Base-by-base conservation (phyloP, 2,888 invertebrate genomes). In the Timema podura region DNA sequence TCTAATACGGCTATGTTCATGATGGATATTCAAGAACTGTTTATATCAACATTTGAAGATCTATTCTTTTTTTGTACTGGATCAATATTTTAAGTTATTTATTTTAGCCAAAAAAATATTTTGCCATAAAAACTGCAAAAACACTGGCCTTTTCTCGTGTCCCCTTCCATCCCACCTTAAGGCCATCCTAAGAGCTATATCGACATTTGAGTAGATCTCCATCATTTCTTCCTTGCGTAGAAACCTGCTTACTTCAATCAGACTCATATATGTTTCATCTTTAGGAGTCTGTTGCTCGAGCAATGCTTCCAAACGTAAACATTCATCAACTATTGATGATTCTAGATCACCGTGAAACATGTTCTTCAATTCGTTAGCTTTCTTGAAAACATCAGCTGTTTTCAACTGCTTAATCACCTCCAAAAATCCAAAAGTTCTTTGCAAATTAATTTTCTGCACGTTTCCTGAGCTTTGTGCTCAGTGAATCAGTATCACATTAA, bases 401-500 rank as follows among this genome's bases (percentile, higher is more conserved):
- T 54, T 16, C n/a, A 54, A 7, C 16, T 11, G 6, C 16, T 54
- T 54, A 15, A 54, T 54, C 7, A 15, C 7, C 16, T 54, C 54
- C 8, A 54, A 7, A 54, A 54, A 54, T 54, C 7, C 2, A 13
- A 54, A 54, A 15, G 8, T 54, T 2, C 16, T 6, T 1, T 54
- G 7, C n/a, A 6, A 16, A 7, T 54, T 54, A 54, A 15, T 54
- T 54, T 6, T 54, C 54, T 5, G 15, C 54, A 54, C 5, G 54
- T 5, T 11, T 6, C 54, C n/a, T 54, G 15, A 54, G 54, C 6
- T 54, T 16, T 5, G 54, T 15, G 7, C 16, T 5, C 16, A 54
- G 54, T n/a, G 54, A 54, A 54, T 54, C 54, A 54, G 11, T 54
- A 54, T 54, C 54, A 5, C 5, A 54, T 54, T 54, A 16, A 54